Base-by-base conservation (phyloP, 2,888 invertebrate genomes). In the Protophormia terraenovae region DNA sequence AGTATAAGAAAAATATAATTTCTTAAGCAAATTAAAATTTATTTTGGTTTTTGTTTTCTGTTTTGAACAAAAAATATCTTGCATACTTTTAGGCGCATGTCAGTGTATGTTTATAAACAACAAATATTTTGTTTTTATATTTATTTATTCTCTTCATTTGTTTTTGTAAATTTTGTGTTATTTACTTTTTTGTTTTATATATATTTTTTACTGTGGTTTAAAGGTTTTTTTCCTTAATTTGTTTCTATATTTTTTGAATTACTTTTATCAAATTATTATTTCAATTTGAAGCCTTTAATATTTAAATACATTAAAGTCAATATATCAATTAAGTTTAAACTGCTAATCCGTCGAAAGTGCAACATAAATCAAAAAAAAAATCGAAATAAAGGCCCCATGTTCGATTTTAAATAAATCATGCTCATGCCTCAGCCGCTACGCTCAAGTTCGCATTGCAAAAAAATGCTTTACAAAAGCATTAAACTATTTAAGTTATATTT, bases 51-150 rank as follows among this genome's bases (percentile, higher is more conserved):
- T 71, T 71, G 45, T 71, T 50, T 71, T 29, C 22, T 64, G 58
- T 75, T 78, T 83, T 50, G 14, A 67, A 71, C 55, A 29, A 47
- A n/a, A 71, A 22, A 53, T 24, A 73, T 75, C 38, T 66, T 85
- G 82, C 85, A 85, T 85, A 75, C 50, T 64, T 71, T 72, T 85
- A 85, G 85, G 82, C 82, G 85, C 85, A 85, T 85, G 85, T 82
- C 69, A 79, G 50, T 85, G 82, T 85, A 82, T 85, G 82, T 82
- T 82, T 64, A 55, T 24, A 47, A 77, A 73, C 41, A 64, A 53
- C 16, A 50, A 64, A 45, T n/a, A 14, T 24, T 41, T 64, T 45
- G 19, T 58, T 60, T 47, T 22, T 29, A 78, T 38, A 16, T 41
- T 67, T 50, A 16, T 32, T 58, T 69, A 27, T 35, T 32, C 8